Conservation (phyloP, 2,888 invertebrate genomes). For the Limenitis camilla region DNA sequence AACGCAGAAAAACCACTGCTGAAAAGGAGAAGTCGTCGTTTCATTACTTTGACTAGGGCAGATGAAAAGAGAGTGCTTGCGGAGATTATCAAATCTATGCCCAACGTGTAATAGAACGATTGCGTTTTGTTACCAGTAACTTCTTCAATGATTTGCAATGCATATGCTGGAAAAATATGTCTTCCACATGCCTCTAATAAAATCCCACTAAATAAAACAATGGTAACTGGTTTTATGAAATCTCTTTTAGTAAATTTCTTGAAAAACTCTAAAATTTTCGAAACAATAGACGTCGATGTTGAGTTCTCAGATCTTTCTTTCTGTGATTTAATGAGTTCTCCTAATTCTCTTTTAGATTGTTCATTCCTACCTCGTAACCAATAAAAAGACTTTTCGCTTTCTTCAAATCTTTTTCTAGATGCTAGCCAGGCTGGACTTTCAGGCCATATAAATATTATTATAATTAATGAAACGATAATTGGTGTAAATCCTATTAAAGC, state of each 20-base stretch:
- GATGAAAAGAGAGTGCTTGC: slow-evolving; percentile 39
- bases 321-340: slow-evolving; percentile 39
- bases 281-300: slow-evolving; percentile 12
- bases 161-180: slow-evolving; percentile 48
- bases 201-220: slow-evolving; percentile 34
- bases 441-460: slow-evolving; percentile 61
- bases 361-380: slow-evolving; percentile 60
- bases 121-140: slow-evolving; percentile 37
- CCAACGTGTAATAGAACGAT: slow-evolving; percentile 41
- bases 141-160: slow-evolving; percentile 43
- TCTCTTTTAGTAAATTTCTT: slow-evolving; percentile 41
- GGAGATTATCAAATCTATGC: slow-evolving; percentile 43
- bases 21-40: slow-evolving; percentile 43
- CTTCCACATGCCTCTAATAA: slow-evolving; percentile 45
- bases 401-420: slow-evolving; percentile 56
- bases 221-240: slow-evolving; percentile 43
- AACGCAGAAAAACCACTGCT: slow-evolving; percentile 39
- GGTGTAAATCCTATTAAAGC: slow-evolving; percentile 37
- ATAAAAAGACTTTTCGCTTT: slow-evolving; percentile 64
- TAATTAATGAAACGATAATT: slow-evolving; percentile 33
- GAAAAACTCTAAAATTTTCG: slow-evolving; percentile 25
- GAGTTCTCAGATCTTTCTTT: slow-evolving; percentile 26
- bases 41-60: slow-evolving; percentile 41
- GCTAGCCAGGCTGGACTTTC: slow-evolving; percentile 78
- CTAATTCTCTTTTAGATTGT: slow-evolving; percentile 32